Percentiles rank a stretch among this genome's conserved stretches.
Evolutionary conservation across 2,888 invertebrate genomes (phyloP).

Genomic region (Emmelina monodactyla): DNA sequence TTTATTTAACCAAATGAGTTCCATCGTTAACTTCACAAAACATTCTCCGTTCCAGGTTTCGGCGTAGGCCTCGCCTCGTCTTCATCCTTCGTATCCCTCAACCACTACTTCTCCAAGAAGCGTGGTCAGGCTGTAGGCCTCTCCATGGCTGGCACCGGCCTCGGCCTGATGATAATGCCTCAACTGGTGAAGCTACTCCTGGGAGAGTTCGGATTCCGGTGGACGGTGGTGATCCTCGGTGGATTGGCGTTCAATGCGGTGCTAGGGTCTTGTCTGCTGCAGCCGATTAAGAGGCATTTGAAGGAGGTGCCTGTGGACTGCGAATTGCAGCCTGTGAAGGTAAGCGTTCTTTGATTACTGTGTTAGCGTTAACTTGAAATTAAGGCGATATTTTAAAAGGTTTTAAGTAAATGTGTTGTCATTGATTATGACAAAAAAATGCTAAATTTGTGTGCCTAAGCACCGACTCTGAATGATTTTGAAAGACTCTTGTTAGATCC

Average conservation of each 20-base stretch:
- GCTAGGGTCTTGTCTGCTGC: slow-evolving; percentile 71
- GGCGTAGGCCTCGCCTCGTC: slow-evolving; percentile 80
- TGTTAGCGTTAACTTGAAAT: too few species aligned
- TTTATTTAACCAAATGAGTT: too few species aligned
- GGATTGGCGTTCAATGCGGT: slow-evolving; percentile 73
- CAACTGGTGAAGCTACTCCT: slow-evolving; percentile 74
- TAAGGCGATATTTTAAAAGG: too few species aligned
- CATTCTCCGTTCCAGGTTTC: slow-evolving; percentile 61
- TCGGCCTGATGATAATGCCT: slow-evolving; percentile 82
- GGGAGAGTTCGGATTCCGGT: slow-evolving; percentile 70
- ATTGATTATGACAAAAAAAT: too few species aligned
- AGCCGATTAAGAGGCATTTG: slow-evolving; percentile 76
- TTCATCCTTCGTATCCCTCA: slow-evolving; percentile 80
- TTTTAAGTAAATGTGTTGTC: too few species aligned
- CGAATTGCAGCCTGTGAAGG: slow-evolving; percentile 59
- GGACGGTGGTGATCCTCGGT: slow-evolving; percentile 73
- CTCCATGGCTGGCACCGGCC: slow-evolving; percentile 81
- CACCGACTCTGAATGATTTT: too few species aligned
- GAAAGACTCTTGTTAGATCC: too few species aligned
- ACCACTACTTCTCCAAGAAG: slow-evolving; percentile 78
- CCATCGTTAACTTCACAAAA: too few species aligned
- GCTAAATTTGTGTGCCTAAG: too few species aligned
- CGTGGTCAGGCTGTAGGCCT: slow-evolving; percentile 82
- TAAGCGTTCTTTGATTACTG: too few species aligned
- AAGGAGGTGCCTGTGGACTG: slow-evolving; percentile 65